Percentiles rank a stretch among this genome's conserved stretches.
Evolutionary conservation across 1,140 invertebrate species (phyloP).

Genomic region (Pseudobourletiella spinata): DNA sequence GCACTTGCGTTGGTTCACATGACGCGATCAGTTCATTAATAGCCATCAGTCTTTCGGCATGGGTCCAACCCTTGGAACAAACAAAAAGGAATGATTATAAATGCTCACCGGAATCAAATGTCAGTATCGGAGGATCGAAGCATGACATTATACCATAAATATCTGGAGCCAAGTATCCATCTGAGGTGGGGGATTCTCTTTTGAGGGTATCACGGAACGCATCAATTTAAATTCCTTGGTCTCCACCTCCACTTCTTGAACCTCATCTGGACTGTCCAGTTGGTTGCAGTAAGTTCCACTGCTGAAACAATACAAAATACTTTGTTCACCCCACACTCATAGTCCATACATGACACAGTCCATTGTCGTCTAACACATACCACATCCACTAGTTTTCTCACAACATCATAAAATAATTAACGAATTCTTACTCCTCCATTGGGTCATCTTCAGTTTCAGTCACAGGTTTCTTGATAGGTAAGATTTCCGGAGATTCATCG

Average conservation of each 20-base stretch:
- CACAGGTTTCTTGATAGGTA: constrained; percentile 18
- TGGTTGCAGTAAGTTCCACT: constrained; percentile 38
- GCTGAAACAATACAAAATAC: background rate
- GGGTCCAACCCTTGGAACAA: constrained; percentile 68
- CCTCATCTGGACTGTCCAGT: constrained; percentile 32
- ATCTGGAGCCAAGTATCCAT: constrained; percentile 64
- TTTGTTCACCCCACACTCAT: background rate
- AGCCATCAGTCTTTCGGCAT: constrained; percentile 76
- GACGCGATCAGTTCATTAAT: constrained; percentile 79
- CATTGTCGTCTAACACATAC: too few relatives aligned
- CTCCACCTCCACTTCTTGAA: constrained; percentile 13
- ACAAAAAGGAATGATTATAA: constrained; percentile 16
- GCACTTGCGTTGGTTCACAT: constrained; percentile 73
- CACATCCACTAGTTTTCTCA: too few relatives aligned
- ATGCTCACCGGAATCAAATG: background rate
- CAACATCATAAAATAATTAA: too few relatives aligned
- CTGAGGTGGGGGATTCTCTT: constrained; percentile 69
- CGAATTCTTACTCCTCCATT: constrained; percentile 31
- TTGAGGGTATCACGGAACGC: constrained; percentile 57
- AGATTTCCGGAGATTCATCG: constrained; percentile 14
- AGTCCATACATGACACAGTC: too few relatives aligned
- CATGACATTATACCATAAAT: constrained; percentile 61
- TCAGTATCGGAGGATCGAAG: background rate
- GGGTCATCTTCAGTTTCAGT: constrained; percentile 6
- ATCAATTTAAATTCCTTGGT: constrained; percentile 23